Evolutionary conservation across 2,113 vertebrate genomes (phyloP).

Genomic region (Caranx melampygus): DNA sequence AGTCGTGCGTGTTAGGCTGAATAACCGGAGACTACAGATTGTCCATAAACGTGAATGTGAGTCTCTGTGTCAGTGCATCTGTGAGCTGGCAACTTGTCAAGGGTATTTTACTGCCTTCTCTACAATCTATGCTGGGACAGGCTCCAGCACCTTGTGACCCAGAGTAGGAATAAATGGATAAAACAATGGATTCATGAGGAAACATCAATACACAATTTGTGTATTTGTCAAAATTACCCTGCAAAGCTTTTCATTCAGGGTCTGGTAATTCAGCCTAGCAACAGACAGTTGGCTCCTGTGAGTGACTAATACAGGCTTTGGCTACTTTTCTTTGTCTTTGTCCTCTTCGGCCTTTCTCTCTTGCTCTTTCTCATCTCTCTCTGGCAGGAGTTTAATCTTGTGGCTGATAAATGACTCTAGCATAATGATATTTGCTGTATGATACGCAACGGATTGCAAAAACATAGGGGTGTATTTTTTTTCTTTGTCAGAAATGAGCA

Average conservation of each 20-base stretch:
- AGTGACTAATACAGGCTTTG: slow-evolving; percentile 37
- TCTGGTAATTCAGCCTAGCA: slow-evolving; percentile 48
- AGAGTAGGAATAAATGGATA: slow-evolving; percentile 31
- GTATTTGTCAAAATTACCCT: slow-evolving; percentile 46
- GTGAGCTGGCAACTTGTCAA: slow-evolving; percentile 59
- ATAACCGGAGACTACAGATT: slow-evolving; percentile 33
- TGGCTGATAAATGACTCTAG: slow-evolving; percentile 32
- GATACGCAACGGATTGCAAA: slow-evolving; percentile 13
- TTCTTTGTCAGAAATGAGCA: slow-evolving; percentile 2
- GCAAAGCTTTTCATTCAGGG: slow-evolving; percentile 45
- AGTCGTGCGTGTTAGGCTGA: slow-evolving; percentile 10
- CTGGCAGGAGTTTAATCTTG: slow-evolving; percentile 43
- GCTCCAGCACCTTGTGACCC: slow-evolving; percentile 52
- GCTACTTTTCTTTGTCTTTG: slow-evolving; percentile 35
- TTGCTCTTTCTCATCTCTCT: slow-evolving; percentile 28
- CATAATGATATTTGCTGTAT: slow-evolving; percentile 24
- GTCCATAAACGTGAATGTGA: slow-evolving; percentile 33
- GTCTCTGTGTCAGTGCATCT: slow-evolving; percentile 46
- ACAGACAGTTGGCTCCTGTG: slow-evolving; percentile 48
- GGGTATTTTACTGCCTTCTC: slow-evolving; percentile 51
- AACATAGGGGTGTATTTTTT: background rate
- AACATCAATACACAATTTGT: slow-evolving; percentile 51
- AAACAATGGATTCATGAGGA: slow-evolving; percentile 54
- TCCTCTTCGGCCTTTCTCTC: background rate
- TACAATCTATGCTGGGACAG: slow-evolving; percentile 40